phyloP scores from a whole-genome alignment of 2,888 invertebrate species.

The Aradus depressus region DNA sequence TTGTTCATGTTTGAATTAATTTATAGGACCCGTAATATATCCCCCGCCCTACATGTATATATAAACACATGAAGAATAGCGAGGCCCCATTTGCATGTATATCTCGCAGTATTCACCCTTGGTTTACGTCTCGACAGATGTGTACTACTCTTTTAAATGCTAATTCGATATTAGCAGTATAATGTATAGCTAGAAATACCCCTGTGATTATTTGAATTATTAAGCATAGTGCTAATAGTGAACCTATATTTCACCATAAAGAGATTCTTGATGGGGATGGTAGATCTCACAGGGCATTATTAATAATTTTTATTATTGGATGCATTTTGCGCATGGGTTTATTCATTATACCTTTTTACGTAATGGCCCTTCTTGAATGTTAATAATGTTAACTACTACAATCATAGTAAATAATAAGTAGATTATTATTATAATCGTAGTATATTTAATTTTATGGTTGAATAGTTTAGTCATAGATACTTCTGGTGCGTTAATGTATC shows the following conservation, averaged over 20 bases:
- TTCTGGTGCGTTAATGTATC: too few species aligned
- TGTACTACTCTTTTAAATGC: constrained; percentile 56
- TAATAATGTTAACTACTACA: constrained; percentile 47
- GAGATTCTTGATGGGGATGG: constrained; percentile 52
- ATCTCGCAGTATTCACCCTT: constrained; percentile 52
- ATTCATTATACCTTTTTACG: constrained; percentile 35
- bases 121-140: constrained; percentile 58
- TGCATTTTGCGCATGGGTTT: constrained; percentile 32
- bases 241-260: constrained; percentile 57
- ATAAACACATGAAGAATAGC: constrained; percentile 49
- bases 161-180: constrained; percentile 48
- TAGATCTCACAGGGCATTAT: constrained; percentile 47
- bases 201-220: constrained; percentile 56
- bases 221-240: constrained; percentile 50
- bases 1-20: constrained; percentile 49
- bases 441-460: constrained; percentile 27
- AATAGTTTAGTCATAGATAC: background rate
- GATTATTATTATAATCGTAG: constrained; percentile 45
- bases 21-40: constrained; percentile 15
- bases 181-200: constrained; percentile 58
- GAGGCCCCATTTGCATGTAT: constrained; percentile 61
- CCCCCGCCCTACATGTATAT: constrained; percentile 14
- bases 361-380: constrained; percentile 44
- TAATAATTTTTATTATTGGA: constrained; percentile 44
- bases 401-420: constrained; percentile 50